Evolutionary conservation across 2,888 invertebrate genomes (phyloP).

Genomic region (Hypselothyrea guttata): DNA sequence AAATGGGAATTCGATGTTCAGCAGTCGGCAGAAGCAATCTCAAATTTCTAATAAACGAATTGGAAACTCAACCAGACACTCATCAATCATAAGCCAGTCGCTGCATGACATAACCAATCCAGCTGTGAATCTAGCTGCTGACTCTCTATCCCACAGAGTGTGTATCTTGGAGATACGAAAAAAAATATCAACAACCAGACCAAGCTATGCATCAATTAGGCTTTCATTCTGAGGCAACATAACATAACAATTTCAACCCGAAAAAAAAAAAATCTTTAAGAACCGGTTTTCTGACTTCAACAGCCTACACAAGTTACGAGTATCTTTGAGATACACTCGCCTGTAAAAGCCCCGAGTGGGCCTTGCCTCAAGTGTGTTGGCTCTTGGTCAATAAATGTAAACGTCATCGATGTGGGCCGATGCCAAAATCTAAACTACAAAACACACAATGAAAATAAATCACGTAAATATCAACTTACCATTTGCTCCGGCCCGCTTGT

Average conservation of each 20-base stretch:
- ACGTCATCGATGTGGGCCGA: slow-evolving; percentile 53
- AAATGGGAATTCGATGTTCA: slow-evolving; percentile 8
- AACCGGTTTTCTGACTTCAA: slow-evolving; percentile 3
- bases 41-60: slow-evolving; percentile 4
- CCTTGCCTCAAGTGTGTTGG: slow-evolving; percentile 30
- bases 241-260: slow-evolving; percentile 62
- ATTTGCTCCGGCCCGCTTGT: slow-evolving; percentile 20
- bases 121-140: slow-evolving; percentile 52
- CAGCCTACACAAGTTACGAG: slow-evolving; percentile 39
- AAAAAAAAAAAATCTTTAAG: slow-evolving; percentile 33
- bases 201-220: slow-evolving; percentile 69
- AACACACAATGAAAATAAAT: slow-evolving; percentile 7
- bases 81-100: slow-evolving; percentile 62
- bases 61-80: not conserved
- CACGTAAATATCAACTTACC: slow-evolving; percentile 30
- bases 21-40: not conserved
- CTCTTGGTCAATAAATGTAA: slow-evolving; percentile 26
- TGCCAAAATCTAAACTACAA: slow-evolving; percentile 10
- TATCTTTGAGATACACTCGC: slow-evolving; percentile 39
- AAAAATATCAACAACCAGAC: too few species aligned
- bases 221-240: slow-evolving; percentile 55
- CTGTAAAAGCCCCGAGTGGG: slow-evolving; percentile 20
- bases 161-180: not conserved
- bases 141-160: not conserved
- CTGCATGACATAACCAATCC: slow-evolving; percentile 70